A percentile compares a stretch with the other conserved stretches of the same genome.
phyloP scores from a whole-genome alignment of 2,888 invertebrate genomes.

The Timema cristinae region DNA sequence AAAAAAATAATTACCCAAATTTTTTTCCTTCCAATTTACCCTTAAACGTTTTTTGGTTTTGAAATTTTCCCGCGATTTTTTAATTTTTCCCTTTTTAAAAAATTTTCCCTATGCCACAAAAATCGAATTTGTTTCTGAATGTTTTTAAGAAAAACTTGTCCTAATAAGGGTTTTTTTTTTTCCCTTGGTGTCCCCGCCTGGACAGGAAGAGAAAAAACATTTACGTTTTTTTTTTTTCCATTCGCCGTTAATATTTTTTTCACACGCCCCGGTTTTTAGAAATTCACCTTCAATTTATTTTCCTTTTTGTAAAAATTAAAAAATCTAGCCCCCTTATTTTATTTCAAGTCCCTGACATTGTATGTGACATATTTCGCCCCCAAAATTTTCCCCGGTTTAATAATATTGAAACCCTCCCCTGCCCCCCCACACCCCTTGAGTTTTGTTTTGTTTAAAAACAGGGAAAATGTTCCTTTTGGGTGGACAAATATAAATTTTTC shows the following conservation, averaged over 20 bases:
- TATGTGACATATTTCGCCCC: no score
- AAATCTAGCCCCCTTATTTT: conserved; percentile 30
- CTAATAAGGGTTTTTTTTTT: conserved; percentile 26
- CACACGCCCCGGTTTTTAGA: conserved; percentile 29
- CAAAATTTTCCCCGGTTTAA: conserved; percentile 29
- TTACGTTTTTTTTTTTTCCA: conserved; percentile 16
- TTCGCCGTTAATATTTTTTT: conserved; percentile 26
- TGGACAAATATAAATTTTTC: conserved; percentile 4
- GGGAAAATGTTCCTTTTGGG: neutral
- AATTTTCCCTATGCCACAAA: conserved; percentile 31
- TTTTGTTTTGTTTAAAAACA: no score
- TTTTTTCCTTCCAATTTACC: conserved; percentile 30
- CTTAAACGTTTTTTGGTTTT: no score
- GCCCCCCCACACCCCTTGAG: conserved; percentile 25
- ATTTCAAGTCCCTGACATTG: conserved; percentile 28
- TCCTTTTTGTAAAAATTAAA: conserved; percentile 9
- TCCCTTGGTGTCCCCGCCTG: conserved; percentile 29
- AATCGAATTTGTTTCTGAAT: conserved; percentile 29
- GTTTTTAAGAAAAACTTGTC: conserved; percentile 24
- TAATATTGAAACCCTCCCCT: conserved; percentile 33
- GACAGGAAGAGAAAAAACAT: conserved; percentile 30
- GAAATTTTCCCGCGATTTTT: no score
- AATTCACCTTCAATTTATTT: neutral
- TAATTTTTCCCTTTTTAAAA: conserved; percentile 29
- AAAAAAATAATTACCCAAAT: conserved; percentile 24